A percentile compares a stretch with the other conserved stretches of the same genome.
phyloP scores from a whole-genome alignment of 2,113 vertebrate species.

The Neoarius graeffei region DNA sequence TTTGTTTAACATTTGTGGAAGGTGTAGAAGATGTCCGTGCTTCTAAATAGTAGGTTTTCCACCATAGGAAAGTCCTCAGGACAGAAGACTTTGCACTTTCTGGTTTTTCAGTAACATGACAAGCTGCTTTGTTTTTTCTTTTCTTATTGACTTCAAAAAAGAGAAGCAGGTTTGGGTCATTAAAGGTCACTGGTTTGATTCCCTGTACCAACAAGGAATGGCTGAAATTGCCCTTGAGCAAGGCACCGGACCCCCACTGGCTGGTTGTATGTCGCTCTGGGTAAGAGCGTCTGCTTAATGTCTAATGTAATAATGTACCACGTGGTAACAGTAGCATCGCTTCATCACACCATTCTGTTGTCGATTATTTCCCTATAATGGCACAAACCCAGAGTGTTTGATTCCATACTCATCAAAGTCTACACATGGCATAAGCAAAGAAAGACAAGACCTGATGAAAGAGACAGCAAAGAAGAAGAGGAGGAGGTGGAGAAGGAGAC shows the following conservation, averaged over 20 bases:
- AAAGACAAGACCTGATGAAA: conserved; percentile 5
- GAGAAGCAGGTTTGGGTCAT: no score
- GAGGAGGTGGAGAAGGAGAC: neutral
- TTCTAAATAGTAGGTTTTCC: neutral
- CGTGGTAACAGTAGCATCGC: neutral
- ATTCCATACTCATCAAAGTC: neutral
- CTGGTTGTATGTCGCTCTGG: no score
- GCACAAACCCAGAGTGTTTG: neutral
- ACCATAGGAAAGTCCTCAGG: neutral
- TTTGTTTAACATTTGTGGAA: neutral
- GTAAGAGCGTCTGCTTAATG: no score
- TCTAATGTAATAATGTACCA: no score
- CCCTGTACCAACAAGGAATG: no score
- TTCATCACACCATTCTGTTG: neutral
- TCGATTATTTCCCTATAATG: neutral
- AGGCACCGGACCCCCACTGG: no score
- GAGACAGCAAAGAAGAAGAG: neutral
- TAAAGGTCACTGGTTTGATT: no score
- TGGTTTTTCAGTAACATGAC: neutral
- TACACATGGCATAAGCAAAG: neutral
- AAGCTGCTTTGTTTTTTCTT: neutral
- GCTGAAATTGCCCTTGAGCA: no score
- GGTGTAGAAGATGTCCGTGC: neutral
- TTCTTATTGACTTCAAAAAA: neutral
- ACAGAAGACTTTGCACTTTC: neutral